Conservation (phyloP, 1,140 invertebrate species). For the Achroia grisella region DNA sequence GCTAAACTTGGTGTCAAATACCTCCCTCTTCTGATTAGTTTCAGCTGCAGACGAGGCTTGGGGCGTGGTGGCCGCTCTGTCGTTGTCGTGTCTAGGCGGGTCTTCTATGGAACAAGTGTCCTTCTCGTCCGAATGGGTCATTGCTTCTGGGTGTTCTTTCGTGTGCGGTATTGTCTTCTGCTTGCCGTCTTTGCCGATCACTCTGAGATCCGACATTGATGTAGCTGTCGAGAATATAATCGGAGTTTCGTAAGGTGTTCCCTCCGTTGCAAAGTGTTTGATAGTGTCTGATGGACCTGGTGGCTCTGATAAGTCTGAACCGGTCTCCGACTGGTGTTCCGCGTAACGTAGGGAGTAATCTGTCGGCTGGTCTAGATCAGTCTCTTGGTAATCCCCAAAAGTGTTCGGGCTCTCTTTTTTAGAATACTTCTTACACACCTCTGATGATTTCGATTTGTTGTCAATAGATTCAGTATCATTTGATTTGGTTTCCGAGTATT, state of each 20-base stretch:
- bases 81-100: slow-evolving; percentile 67
- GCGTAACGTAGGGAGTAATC: slow-evolving; percentile 91
- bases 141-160: slow-evolving; percentile 58
- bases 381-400: slow-evolving; percentile 81
- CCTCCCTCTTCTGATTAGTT: slow-evolving; percentile 34
- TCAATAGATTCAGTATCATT: slow-evolving; percentile 28
- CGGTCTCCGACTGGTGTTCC: slow-evolving; percentile 81
- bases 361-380: slow-evolving; percentile 91
- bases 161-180: slow-evolving; percentile 34
- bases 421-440: slow-evolving; percentile 40
- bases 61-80: slow-evolving; percentile 42
- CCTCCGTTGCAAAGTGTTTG: slow-evolving; percentile 95
- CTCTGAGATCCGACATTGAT: slow-evolving; percentile 88
- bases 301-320: slow-evolving; percentile 70
- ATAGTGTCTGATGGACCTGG: slow-evolving; percentile 80
- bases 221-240: slow-evolving; percentile 90
- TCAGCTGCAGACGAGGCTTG: slow-evolving; percentile 28
- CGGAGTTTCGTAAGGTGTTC: slow-evolving; percentile 90
- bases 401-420: slow-evolving; percentile 52
- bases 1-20: slow-evolving; percentile 74
- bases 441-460: slow-evolving; percentile 36
- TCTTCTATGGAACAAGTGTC: slow-evolving; percentile 75
- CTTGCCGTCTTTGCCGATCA: slow-evolving; percentile 62
- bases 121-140: slow-evolving; percentile 74
- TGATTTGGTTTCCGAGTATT: slow-evolving; percentile 74